Evolutionary conservation across 2,888 invertebrate genomes (phyloP), one percentile per base, ranked within the genome.

Genomic region (Morpho helenor): DNA sequence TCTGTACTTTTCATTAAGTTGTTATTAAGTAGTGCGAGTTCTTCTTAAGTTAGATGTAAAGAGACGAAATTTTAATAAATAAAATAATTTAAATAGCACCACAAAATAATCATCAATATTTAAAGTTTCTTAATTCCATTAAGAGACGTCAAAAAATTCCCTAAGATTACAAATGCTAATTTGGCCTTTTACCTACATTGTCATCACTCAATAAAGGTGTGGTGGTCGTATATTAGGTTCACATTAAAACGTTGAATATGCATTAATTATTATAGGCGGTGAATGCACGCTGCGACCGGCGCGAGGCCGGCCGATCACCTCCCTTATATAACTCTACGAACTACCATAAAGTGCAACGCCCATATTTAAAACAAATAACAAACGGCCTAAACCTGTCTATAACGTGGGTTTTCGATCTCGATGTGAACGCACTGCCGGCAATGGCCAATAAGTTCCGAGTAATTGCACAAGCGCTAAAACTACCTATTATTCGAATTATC

Each of bases 291-390:
- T 64, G 67, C 71, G 74, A 71, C 75, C 72, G 74, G 73, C 68
- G 62, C 86, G 86, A 87, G 89, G 88, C 79, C 87, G 87, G 87
- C 76, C 87, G 82, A 80, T 87, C 83, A 88, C 87, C 88, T 82
- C 71, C 75, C 80, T 87, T 87, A 87, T 84, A 75, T 78, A 76
- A 76, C 69, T 67, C 64, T 66, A 66, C 62, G 63, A 59, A 70
- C 62, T 66, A 68, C 66, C 68, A 73, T 68, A 68, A 69, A 75
- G 73, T 74, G 74, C 75, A 73, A 68, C 71, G 72, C 69, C 73
- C 77, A 79, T 74, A 67, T 69, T 76, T 71, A 72, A 76, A 76
- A 75, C 74, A 79, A 79, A 79, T 73, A 72, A 70, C 67, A 62
- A 71, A 72, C 71, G 61, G 65, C 61, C 70, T 70, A 71, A 71